Evolutionary conservation across 2,888 invertebrate genomes (phyloP).

Genomic region (Lissonota sp.): DNA sequence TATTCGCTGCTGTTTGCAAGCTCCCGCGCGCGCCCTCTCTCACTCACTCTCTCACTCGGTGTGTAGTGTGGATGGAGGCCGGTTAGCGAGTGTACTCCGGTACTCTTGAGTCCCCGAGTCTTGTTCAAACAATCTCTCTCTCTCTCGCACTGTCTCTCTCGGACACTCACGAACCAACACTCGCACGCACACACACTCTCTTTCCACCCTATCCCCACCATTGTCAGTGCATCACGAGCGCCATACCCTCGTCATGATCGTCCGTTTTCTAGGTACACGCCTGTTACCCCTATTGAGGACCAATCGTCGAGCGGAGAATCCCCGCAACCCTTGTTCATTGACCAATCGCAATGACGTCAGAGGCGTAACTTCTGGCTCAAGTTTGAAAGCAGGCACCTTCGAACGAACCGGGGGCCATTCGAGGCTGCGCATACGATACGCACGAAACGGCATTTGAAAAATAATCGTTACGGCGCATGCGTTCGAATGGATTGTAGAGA

Average conservation of each 20-base stretch:
- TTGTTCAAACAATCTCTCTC: slow-evolving; percentile 81
- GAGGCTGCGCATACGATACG: not conserved
- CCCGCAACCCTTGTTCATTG: slow-evolving; percentile 14
- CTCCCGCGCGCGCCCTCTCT: slow-evolving; percentile 66
- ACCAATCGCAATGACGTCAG: slow-evolving; percentile 60
- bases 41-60: slow-evolving; percentile 75
- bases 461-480: slow-evolving; percentile 41
- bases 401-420: slow-evolving; percentile 31
- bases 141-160: too few species aligned
- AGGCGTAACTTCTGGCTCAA: slow-evolving; percentile 24
- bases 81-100: slow-evolving; percentile 83
- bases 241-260: slow-evolving; percentile 15
- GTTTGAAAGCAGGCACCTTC: not conserved
- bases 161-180: too few species aligned
- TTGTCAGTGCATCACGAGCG: too few species aligned
- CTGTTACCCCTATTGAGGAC: slow-evolving; percentile 45
- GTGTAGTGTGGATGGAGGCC: slow-evolving; percentile 82
- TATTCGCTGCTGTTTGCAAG: slow-evolving; percentile 72
- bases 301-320: slow-evolving; percentile 51
- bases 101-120: slow-evolving; percentile 80
- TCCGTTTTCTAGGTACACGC: slow-evolving; percentile 56
- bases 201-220: too few species aligned
- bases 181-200: too few species aligned
- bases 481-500: slow-evolving; percentile 10
- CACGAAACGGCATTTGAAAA: slow-evolving; percentile 32